phyloP scores from a whole-genome alignment of 2,797 vertebrate species.

The Pogonophryne albipinna region DNA sequence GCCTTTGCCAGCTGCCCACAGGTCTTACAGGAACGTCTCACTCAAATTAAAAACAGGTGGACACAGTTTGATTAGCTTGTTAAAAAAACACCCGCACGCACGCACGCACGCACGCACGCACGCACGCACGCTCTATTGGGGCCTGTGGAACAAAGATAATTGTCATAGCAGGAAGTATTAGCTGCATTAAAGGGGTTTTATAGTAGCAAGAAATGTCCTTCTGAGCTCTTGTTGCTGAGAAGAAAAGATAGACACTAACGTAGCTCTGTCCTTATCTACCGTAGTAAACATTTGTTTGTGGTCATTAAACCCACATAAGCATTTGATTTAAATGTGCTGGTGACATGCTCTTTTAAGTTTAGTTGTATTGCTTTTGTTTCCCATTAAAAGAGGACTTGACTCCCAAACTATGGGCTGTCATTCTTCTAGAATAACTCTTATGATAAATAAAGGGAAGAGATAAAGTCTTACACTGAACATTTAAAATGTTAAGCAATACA shows the following conservation, averaged over 20 bases:
- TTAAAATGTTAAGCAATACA: not conserved
- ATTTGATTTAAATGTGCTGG: slow-evolving; percentile 1
- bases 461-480: slow-evolving; percentile 9
- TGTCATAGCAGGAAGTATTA: slow-evolving; percentile 38
- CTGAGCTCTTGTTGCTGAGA: slow-evolving; percentile 17
- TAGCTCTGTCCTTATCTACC: not conserved
- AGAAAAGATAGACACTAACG: not conserved
- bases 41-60: slow-evolving; percentile 80
- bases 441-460: slow-evolving; percentile 6
- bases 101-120: slow-evolving; percentile 11
- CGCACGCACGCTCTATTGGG: not conserved
- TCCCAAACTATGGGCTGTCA: not conserved
- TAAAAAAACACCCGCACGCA: slow-evolving; percentile 68
- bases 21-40: slow-evolving; percentile 70
- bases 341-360: not conserved
- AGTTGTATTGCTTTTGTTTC: slow-evolving; percentile 23
- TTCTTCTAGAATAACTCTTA: not conserved
- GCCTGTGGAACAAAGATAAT: slow-evolving; percentile 56
- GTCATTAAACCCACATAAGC: slow-evolving; percentile 3
- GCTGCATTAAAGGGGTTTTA: slow-evolving; percentile 31
- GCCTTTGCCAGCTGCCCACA: slow-evolving; percentile 72
- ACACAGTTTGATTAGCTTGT: slow-evolving; percentile 80
- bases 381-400: slow-evolving; percentile 1
- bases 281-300: not conserved
- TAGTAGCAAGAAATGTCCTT: slow-evolving; percentile 9